phyloP scores from a whole-genome alignment of 1,140 invertebrate genomes.

The Lepidotrigona ventralis region DNA sequence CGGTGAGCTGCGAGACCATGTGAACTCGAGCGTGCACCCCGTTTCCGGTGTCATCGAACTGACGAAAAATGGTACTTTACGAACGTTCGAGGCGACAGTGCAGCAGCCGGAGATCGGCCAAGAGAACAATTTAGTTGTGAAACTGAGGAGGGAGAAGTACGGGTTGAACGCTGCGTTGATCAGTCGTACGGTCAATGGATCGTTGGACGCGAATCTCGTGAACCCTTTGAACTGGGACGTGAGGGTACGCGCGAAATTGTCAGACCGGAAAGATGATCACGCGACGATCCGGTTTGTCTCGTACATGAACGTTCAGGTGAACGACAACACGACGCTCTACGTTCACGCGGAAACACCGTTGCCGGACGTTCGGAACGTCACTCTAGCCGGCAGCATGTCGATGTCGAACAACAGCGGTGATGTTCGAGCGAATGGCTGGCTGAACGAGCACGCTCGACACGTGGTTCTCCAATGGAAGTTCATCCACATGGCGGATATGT shows the following conservation, averaged over 20 bases:
- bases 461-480: constrained; percentile 66
- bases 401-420: constrained; percentile 63
- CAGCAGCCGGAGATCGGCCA: neutral
- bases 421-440: constrained; percentile 58
- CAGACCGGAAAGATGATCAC: constrained; percentile 14
- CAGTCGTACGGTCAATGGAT: constrained; percentile 57
- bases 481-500: constrained; percentile 68
- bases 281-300: constrained; percentile 59
- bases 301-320: constrained; percentile 70
- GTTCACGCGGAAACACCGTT: constrained; percentile 67
- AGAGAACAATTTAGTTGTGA: constrained; percentile 45
- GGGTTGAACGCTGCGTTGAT: constrained; percentile 46
- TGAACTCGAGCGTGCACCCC: constrained; percentile 44
- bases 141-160: constrained; percentile 59
- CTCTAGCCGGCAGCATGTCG: constrained; percentile 67
- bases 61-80: constrained; percentile 18
- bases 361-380: constrained; percentile 62
- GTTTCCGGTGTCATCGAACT: constrained; percentile 49
- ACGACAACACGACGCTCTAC: constrained; percentile 70
- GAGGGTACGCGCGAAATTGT: constrained; percentile 15
- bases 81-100: constrained; percentile 46
- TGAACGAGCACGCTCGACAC: constrained; percentile 61
- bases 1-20: constrained; percentile 68
- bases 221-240: constrained; percentile 75
- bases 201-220: constrained; percentile 55